phyloP scores from a whole-genome alignment of 1,140 invertebrate species.

The Apis cerana region DNA sequence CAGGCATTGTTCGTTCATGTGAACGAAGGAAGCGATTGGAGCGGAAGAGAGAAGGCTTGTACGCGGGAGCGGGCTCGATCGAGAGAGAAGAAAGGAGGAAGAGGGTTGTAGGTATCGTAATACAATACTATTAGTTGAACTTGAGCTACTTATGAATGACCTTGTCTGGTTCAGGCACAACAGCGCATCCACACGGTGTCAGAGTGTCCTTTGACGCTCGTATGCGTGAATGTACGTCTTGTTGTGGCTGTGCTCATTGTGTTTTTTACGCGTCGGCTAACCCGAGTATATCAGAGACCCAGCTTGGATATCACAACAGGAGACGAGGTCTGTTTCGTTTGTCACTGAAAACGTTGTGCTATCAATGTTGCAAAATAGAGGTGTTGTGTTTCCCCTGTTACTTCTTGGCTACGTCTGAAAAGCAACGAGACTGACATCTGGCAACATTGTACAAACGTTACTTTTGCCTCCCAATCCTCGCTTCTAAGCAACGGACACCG shows the following conservation, averaged over 20 bases:
- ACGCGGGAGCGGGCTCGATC: not conserved
- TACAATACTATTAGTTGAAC: slow-evolving; percentile 76
- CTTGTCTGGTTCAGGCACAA: slow-evolving; percentile 70
- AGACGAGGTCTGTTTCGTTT: slow-evolving; percentile 10
- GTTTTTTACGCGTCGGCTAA: slow-evolving; percentile 28
- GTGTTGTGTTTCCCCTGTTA: slow-evolving; percentile 19
- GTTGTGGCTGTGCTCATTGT: slow-evolving; percentile 41
- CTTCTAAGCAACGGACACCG: too few relatives aligned
- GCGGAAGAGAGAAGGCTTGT: not conserved
- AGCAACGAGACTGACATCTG: too few relatives aligned
- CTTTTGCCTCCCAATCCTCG: too few relatives aligned
- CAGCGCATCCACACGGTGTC: not conserved
- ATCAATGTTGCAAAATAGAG: slow-evolving; percentile 20
- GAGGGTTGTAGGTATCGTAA: slow-evolving; percentile 70
- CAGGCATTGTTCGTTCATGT: slow-evolving; percentile 13
- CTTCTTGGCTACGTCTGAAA: not conserved
- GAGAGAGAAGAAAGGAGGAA: slow-evolving; percentile 28
- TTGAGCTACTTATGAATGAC: slow-evolving; percentile 78
- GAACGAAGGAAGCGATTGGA: not conserved
- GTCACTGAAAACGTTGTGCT: slow-evolving; percentile 5
- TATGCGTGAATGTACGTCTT: slow-evolving; percentile 39
- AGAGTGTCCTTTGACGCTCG: slow-evolving; percentile 25
- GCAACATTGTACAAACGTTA: too few relatives aligned
- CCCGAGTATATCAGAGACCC: slow-evolving; percentile 12
- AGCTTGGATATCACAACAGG: slow-evolving; percentile 35